Conservation (phyloP, 2,888 invertebrate species). For the Drosophila anomalata region DNA sequence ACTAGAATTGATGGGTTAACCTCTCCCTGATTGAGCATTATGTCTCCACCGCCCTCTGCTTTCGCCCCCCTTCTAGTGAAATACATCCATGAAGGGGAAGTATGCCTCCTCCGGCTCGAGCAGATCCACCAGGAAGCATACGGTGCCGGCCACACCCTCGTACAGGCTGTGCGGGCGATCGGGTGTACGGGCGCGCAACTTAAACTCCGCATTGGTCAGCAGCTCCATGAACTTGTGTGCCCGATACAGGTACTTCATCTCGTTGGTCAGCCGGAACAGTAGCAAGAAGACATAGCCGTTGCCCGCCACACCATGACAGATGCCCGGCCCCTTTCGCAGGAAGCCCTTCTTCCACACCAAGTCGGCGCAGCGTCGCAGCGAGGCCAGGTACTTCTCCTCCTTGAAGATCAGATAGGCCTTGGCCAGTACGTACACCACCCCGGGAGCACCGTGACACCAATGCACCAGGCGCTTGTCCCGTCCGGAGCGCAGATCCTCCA, state of each 20-base stretch:
- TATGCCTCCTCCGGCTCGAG: slow-evolving; percentile 89
- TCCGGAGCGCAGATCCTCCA: slow-evolving; percentile 86
- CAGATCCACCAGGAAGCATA: slow-evolving; percentile 92
- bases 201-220: slow-evolving; percentile 88
- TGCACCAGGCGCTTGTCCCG: slow-evolving; percentile 89
- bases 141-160: slow-evolving; percentile 94
- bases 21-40: slow-evolving; percentile 44
- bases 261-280: slow-evolving; percentile 89
- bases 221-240: slow-evolving; percentile 92
- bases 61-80: slow-evolving; percentile 65
- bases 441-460: slow-evolving; percentile 96
- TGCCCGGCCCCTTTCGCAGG: slow-evolving; percentile 93
- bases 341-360: slow-evolving; percentile 93
- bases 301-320: slow-evolving; percentile 95
- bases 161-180: slow-evolving; percentile 92
- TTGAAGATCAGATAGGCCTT: slow-evolving; percentile 91
- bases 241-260: slow-evolving; percentile 89
- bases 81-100: slow-evolving; percentile 93
- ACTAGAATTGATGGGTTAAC: slow-evolving; percentile 57
- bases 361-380: slow-evolving; percentile 89
- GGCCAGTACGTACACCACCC: slow-evolving; percentile 91
- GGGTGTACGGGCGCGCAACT: slow-evolving; percentile 88
- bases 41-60: no score
- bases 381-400: slow-evolving; percentile 89
- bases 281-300: slow-evolving; percentile 92